These are phyloP conservation scores for Hippopotamyrus pictus DNA, from an alignment of 2,797 vertebrate genomes.

Conservation along the genomic window DNA sequence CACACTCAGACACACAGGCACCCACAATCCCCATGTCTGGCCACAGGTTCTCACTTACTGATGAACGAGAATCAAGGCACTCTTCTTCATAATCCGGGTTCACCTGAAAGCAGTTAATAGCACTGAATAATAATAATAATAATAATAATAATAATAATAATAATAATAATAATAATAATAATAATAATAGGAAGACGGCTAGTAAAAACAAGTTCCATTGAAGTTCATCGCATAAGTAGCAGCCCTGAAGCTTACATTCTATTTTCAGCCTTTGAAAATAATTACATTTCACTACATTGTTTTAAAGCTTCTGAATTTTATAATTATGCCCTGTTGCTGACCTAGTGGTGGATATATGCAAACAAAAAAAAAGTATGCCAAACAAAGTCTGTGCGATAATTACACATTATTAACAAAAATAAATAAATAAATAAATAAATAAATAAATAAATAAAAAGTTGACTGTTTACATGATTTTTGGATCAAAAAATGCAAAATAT, in stretches of 20 bases:
- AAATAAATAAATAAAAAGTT: too few species aligned
- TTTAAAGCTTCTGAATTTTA: not conserved
- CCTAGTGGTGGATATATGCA: not conserved
- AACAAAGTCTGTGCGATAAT: not conserved
- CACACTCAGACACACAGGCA: not conserved
- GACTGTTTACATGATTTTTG: not conserved
- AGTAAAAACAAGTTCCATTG: not conserved
- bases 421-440: not conserved
- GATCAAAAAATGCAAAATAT: not conserved
- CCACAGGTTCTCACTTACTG: slow-evolving; percentile 48
- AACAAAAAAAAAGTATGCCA: not conserved
- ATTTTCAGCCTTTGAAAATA: not conserved
- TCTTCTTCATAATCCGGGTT: slow-evolving; percentile 72
- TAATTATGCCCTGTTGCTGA: not conserved
- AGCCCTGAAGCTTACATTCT: not conserved
- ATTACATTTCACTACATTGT: not conserved
- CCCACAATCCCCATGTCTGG: not conserved
- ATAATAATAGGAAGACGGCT: not conserved
- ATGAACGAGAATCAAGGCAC: slow-evolving; percentile 57
- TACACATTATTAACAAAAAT: not conserved
- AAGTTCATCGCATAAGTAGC: not conserved
- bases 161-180: not conserved
- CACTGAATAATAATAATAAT: slow-evolving; percentile 6
- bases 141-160: not conserved
- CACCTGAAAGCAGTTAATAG: slow-evolving; percentile 50